A percentile compares a stretch with the other conserved stretches of the same genome.
Evolutionary conservation across 2,888 invertebrate genomes (phyloP).

Genomic region (Drosophila differens): DNA sequence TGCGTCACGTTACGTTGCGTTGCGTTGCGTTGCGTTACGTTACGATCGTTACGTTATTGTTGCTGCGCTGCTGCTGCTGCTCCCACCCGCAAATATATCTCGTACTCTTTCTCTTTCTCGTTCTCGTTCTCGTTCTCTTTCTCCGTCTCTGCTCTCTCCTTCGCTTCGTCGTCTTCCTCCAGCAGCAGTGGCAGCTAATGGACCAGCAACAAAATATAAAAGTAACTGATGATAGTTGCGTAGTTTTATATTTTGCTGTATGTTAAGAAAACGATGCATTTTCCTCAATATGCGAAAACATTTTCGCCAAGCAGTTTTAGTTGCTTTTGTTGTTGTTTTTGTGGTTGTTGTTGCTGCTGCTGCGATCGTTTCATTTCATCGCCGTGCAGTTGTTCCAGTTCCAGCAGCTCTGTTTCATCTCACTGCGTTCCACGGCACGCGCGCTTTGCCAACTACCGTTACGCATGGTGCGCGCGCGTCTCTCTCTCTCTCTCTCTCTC

Average conservation of each 20-base stretch:
- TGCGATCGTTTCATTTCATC: conserved; percentile 37
- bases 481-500: not conserved
- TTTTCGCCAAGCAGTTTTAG: conserved; percentile 46
- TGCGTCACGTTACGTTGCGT: conserved; percentile 51
- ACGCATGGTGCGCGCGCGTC: conserved; percentile 58
- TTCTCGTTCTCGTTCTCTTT: conserved; percentile 28
- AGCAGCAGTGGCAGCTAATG: conserved; percentile 66
- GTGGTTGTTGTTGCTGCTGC: conserved; percentile 12
- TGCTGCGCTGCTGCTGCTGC: conserved; percentile 49
- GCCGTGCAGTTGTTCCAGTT: conserved; percentile 23
- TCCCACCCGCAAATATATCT: conserved; percentile 45
- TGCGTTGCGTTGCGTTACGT: conserved; percentile 47
- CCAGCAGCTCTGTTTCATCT: conserved; percentile 50
- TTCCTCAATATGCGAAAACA: conserved; percentile 78
- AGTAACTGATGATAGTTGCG: conserved; percentile 84
- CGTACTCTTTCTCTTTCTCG: conserved; percentile 33
- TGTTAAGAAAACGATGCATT: conserved; percentile 84
- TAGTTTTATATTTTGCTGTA: conserved; percentile 83
- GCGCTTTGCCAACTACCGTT: conserved; percentile 49
- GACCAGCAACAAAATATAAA: conserved; percentile 80
- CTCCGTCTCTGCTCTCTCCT: conserved; percentile 36
- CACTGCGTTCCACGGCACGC: conserved; percentile 58
- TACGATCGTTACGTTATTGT: conserved; percentile 44
- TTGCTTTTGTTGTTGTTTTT: conserved; percentile 26
- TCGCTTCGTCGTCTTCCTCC: conserved; percentile 49